These are phyloP conservation scores for Tholera decimalis DNA, from an alignment of 2,888 invertebrate species.

Conservation along the genomic window DNA sequence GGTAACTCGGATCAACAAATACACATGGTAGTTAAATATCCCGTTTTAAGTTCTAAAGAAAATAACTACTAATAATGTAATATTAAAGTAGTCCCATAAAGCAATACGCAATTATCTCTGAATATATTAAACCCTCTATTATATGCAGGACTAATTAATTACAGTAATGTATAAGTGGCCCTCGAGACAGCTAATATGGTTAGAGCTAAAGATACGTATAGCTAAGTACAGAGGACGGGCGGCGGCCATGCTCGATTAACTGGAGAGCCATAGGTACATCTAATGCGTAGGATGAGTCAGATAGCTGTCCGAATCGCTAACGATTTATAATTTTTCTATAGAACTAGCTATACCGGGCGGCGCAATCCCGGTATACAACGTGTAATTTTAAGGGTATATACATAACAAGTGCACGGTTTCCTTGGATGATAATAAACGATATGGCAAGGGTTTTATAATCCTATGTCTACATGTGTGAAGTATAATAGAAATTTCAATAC, in stretches of 20 bases:
- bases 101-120: slow-evolving; percentile 55
- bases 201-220: slow-evolving; percentile 42
- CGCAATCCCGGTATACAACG: too few species aligned
- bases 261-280: slow-evolving; percentile 10
- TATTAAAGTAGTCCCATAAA: slow-evolving; percentile 36
- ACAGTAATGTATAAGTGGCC: slow-evolving; percentile 53
- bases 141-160: slow-evolving; percentile 61
- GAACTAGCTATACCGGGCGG: too few species aligned
- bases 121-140: slow-evolving; percentile 60
- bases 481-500: too few species aligned
- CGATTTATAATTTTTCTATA: slow-evolving; percentile 43
- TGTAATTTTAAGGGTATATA: too few species aligned
- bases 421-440: too few species aligned
- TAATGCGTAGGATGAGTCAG: slow-evolving; percentile 24
- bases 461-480: too few species aligned
- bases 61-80: too few species aligned
- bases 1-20: too few species aligned
- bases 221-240: slow-evolving; percentile 11
- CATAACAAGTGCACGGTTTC: too few species aligned
- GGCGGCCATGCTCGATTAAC: slow-evolving; percentile 23
- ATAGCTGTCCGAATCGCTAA: slow-evolving; percentile 12
- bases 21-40: too few species aligned
- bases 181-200: slow-evolving; percentile 53
- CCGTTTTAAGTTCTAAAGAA: too few species aligned
- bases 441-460: too few species aligned